Conservation (phyloP, 2,113 vertebrate species). For the Dermatemys mawii region DNA sequence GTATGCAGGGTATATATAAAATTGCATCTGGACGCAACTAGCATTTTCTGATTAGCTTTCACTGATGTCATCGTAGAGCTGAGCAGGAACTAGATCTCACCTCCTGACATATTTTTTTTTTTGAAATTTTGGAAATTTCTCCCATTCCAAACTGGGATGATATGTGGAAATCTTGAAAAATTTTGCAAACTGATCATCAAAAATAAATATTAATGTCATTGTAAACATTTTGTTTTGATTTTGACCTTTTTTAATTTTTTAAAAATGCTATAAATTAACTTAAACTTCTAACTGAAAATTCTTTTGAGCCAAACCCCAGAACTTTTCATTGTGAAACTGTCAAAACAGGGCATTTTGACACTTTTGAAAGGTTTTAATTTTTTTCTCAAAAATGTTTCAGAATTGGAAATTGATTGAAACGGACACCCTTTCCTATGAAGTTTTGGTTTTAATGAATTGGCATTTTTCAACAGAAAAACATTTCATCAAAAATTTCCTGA, state of each 20-base stretch:
- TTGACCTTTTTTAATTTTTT: not conserved
- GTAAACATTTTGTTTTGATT: not conserved
- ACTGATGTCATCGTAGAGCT: not conserved
- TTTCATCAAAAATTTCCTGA: not conserved
- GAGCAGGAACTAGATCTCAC: not conserved
- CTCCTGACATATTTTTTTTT: not conserved
- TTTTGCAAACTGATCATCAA: not conserved
- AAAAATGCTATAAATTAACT: not conserved
- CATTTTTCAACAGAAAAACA: not conserved
- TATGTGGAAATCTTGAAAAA: not conserved
- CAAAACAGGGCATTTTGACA: too few species aligned
- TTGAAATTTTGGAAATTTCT: not conserved
- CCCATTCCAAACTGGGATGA: not conserved
- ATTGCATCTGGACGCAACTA: not conserved
- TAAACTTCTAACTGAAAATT: too few species aligned
- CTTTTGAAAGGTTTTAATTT: too few species aligned
- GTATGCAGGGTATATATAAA: not conserved
- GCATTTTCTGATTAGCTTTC: not conserved
- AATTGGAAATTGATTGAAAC: too few species aligned
- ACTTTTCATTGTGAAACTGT: too few species aligned
- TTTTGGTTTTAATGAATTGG: not conserved
- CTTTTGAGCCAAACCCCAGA: too few species aligned
- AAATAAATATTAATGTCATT: not conserved
- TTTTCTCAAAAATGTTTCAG: too few species aligned
- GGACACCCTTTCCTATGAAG: too few species aligned